Base-by-base conservation (phyloP, 2,113 vertebrate genomes). In the Spea multiplicata region DNA sequence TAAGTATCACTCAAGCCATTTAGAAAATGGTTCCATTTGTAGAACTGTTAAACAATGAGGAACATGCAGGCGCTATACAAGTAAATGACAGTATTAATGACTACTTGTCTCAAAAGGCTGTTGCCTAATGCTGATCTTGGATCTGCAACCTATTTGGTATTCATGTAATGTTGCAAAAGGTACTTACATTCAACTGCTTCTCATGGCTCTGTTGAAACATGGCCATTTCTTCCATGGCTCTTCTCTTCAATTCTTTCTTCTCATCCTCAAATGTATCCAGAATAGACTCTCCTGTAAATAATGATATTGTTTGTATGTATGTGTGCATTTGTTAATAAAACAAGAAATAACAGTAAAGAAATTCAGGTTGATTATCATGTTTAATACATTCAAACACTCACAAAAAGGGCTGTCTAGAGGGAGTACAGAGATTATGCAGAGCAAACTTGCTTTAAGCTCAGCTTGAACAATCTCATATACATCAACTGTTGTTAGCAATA, bases 211-310 rank as follows among this genome's bases (percentile, higher is more conserved):
- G 62, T 50, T 80, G 71, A n/a, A 67, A 45, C 47, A 61, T 8
- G 3, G 9, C 48, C 10, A 82, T 84, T 13, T 83, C 78, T 8
- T 84, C 72, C 8, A 17, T 82, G 17, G 83, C 67, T 62, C 76
- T 83, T 68, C 65, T 85, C 65, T 79, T 85, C 47, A 86, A 73
- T 74, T 89, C 86, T 62, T 84, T 82, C 17, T 85, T 76, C 62
- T 88, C 82, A 8, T 80, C 9, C 49, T 87, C 86, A 81, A 87
- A 90, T 53, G 62, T 82, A 46, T 71, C 87, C n/a, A 81, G 82
- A 46, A 89, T 81, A 8, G 3, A 76, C 13, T 81, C 44, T 72
- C 87, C 89, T 91, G 74, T 30, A 17, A 46, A 82, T 44, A 10
- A 2, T 48, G 1, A 12, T 12, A 13, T 65, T 74, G 5, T 8